Base-by-base conservation (phyloP, 1,140 invertebrate species). In the Drosophila erecta region DNA sequence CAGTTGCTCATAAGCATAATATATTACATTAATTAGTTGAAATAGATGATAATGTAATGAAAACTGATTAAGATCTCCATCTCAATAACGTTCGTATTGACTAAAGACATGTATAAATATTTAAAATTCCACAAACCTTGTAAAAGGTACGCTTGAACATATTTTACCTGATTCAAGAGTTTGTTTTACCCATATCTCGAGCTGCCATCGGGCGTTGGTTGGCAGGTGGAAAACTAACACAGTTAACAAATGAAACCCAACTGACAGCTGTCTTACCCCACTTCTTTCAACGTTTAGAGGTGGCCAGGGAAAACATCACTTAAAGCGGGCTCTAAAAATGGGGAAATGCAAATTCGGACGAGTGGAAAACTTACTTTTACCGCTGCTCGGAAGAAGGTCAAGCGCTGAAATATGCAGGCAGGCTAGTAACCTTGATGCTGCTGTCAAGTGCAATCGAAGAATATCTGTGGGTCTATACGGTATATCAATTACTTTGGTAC, bases 361-460 rank as follows among this genome's bases (percentile, higher is more conserved):
- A 59, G 57, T 65, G 43, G 49, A 59, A 46, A 72, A 67, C 61
- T 72, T 54, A 56, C 54, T 76, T 49, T 53, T 46, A 35, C n/a
- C 50, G 33, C 20, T 49, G 35, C 33, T 40, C 33, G 47, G 17
- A 17, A 41, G 69, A 81, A 87, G 83, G 83, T 87, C 75, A 83
- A 81, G 70, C 58, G 79, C 20, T 87, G 61, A 87, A 67, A 64
- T 78, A 81, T 86, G 81, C 77, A 80, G 51, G 58, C 43, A 46
- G 24, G 50, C 33, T 60, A 33, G 58, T 61, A 75, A 24, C 66
- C 59, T 66, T 55, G 54, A 57, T 80, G 62, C 27, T 40, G 51
- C 69, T 89, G 75, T 76, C 79, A 76, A 89, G 66, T 79, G 76
- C 75, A 87, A 65, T 76, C 65, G 75, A 81, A 78, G 83, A 86